A percentile compares a stretch with the other conserved stretches of the same genome.
Evolutionary conservation across 2,797 vertebrate genomes (phyloP).

Genomic region (Mormyrops boulengeri): DNA sequence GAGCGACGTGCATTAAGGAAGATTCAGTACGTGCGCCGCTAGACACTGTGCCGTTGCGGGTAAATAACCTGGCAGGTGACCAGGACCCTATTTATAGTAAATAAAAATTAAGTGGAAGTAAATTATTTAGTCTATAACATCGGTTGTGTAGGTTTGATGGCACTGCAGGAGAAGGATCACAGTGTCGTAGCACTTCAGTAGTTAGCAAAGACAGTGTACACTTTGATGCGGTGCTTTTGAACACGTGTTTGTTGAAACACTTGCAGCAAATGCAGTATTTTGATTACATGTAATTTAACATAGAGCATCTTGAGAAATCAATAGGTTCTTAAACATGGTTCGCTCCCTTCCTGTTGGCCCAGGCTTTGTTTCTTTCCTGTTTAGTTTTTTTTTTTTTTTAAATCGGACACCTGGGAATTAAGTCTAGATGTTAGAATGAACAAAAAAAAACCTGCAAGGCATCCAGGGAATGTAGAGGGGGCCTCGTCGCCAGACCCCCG

Average conservation of each 20-base stretch:
- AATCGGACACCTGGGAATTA: neutral
- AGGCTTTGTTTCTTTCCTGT: neutral
- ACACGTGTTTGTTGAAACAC: neutral
- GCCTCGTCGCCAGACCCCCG: neutral
- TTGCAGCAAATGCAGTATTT: neutral
- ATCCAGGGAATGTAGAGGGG: neutral
- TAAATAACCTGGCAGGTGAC: neutral
- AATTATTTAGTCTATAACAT: neutral
- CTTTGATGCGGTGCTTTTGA: neutral
- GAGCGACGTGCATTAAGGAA: neutral
- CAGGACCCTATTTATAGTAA: neutral
- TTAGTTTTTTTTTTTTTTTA: neutral
- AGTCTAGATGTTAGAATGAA: neutral
- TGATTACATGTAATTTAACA: neutral
- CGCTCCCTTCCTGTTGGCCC: neutral
- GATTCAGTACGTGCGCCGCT: neutral
- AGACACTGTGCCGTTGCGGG: neutral
- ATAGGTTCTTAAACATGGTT: neutral
- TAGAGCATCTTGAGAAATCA: neutral
- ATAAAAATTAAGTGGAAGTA: neutral
- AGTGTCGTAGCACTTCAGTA: neutral
- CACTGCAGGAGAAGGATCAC: neutral
- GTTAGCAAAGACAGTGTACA: neutral
- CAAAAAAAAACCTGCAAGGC: neutral
- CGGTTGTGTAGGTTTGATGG: neutral